Evolutionary conservation across 2,113 vertebrate genomes (phyloP), one percentile per base, ranked within the genome.

Genomic region (Pseudopipra pipra): DNA sequence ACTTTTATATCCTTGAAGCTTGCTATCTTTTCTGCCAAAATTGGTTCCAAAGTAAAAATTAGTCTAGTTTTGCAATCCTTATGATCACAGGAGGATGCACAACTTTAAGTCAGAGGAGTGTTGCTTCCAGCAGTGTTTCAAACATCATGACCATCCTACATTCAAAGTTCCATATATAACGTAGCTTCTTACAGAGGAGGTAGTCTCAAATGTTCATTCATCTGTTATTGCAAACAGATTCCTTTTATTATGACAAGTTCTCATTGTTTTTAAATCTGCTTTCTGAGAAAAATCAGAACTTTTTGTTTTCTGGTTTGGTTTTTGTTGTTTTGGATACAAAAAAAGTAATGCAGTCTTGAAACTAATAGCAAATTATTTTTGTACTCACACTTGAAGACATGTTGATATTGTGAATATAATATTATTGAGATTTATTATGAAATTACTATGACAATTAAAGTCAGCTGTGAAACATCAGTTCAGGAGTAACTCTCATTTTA

Each of bases 401-500:
- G 41, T 39, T 96, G 72, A 75, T 91, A 91, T 70, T 81, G 31
- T 91, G 79, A 93, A 63, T 70, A 67, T 67, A 94, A 74, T 77
- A 58, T 76, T 83, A 96, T 94, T 93, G 95, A 58, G 31, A 71
- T 91, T 86, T 65, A 47, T 90, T 94, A 95, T 88, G 46, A 95
- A 94, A 89, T 92, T 93, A 71, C 39, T 14, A 37, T 74, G 73
- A 88, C 77, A 97, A 59, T 96, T 95, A 85, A 75, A 97, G 71
- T 97, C 91, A 97, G 25, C 80, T 65, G 71, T 87, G 37, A 89
- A 96, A 61, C 77, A 82, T 44, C 70, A 94, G 55, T 88, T 95
- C 74, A 93, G 65, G 47, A 95, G 44, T 87, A 85, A 94, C 71
- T 75, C 47, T 96, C 61, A 96, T 96, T 97, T 97, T 54, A 97